A percentile compares a stretch with the other conserved stretches of the same genome.
phyloP scores from a whole-genome alignment of 2,888 invertebrate genomes.

The Galeruca laticollis region DNA sequence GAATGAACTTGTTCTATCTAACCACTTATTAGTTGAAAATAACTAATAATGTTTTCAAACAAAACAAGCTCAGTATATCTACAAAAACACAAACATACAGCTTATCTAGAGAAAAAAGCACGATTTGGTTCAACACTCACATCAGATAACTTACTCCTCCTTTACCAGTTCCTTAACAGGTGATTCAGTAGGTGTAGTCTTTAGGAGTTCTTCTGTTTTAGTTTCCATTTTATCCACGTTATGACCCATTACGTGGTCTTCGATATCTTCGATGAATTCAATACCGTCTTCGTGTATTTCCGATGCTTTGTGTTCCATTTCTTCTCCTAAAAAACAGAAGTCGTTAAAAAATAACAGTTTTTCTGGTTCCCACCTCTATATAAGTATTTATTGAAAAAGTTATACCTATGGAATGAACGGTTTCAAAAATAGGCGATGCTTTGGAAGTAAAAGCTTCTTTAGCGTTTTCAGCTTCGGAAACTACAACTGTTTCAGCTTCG shows the following conservation, averaged over 20 bases:
- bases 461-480: constrained; percentile 58
- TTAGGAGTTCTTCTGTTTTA: constrained; percentile 55
- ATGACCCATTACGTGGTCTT: constrained; percentile 55
- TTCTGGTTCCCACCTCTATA: no score
- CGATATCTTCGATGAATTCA: constrained; percentile 54
- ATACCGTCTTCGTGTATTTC: constrained; percentile 52
- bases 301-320: constrained; percentile 48
- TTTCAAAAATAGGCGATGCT: constrained; percentile 49
- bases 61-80: constrained; percentile 12
- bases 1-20: constrained; percentile 27
- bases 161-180: constrained; percentile 56
- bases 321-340: constrained; percentile 23
- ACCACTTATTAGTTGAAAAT: no score
- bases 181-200: constrained; percentile 48
- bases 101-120: constrained; percentile 46
- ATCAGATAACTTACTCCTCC: constrained; percentile 63
- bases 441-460: constrained; percentile 47
- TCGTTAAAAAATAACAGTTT: no score
- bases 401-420: constrained; percentile 45
- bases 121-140: constrained; percentile 58
- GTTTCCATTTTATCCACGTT: constrained; percentile 52
- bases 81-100: constrained; percentile 15
- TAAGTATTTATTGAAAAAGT: no score
- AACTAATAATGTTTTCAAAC: no score
- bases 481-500: constrained; percentile 61